Base-by-base conservation (phyloP, 2,888 invertebrate species). In the Salpingus planirostris region DNA sequence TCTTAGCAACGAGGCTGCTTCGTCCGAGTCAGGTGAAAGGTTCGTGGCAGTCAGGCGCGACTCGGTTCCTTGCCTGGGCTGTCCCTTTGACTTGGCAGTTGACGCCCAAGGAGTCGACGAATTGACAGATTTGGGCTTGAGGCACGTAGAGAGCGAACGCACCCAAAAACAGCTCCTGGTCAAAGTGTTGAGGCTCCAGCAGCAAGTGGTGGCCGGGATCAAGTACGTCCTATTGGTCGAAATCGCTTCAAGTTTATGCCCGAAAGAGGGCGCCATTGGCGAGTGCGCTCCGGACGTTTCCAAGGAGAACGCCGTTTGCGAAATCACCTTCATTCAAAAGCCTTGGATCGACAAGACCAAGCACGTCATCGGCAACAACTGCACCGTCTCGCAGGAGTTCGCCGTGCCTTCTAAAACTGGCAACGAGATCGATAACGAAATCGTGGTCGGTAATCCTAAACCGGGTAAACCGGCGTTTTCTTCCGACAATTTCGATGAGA, bases 331-430 rank as follows among this genome's bases (percentile, higher is more conserved):
- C 47, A 59, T 78, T 33, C 77, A 80, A 54, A 75, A 77, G 49
- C 76, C 78, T 1, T 80, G 81, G 79, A 54, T 75, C 13, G 69
- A 69, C 27, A 76, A 73, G 55, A 70, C 70, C 25, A 73, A 77
- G 50, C 68, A 74, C 8, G 67, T 82, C 33, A 57, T 74, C 27
- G 64, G 70, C 13, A 79, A 81, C 46, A 82, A 82, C 50, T 81
- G 81, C 52, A 79, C 78, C 2, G 59, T 64, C 27, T 64, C 69
- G 28, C 74, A 73, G 68, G 59, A 61, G 38, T 74, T 65, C 49
- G 50, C 59, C 13, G 38, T 59, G 33, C 29, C 42, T 1, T 41
- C 52, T 11, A 49, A 46, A 21, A 40, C 38, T 24, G 38, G 52
- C 14, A 50, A 51, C 29, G 53, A 58, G 38, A 45, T 58, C 1